These are phyloP conservation scores for Crax fasciolata DNA, from an alignment of 2,797 vertebrate species.

Conservation along the genomic window DNA sequence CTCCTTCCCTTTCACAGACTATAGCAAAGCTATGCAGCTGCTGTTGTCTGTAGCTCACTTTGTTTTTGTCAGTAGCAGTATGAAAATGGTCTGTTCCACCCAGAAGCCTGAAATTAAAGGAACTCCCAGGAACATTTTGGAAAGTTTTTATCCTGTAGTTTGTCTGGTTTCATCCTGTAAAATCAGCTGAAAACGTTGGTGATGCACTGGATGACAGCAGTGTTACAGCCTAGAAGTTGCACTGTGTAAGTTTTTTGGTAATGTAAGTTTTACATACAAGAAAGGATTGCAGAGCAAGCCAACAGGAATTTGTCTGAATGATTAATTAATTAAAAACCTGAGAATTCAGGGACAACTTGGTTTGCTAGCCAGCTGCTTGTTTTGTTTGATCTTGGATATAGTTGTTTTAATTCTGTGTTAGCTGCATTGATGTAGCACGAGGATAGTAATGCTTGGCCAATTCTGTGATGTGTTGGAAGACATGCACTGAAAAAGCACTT, in stretches of 20 bases:
- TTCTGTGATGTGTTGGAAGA: neutral
- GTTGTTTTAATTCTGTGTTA: neutral
- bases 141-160: neutral
- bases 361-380: neutral
- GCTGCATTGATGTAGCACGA: neutral
- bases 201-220: neutral
- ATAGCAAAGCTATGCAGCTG: neutral
- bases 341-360: accelerated
- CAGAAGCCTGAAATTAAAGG: neutral
- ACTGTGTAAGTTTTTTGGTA: no score
- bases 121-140: neutral
- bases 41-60: neutral
- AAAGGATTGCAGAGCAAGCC: neutral
- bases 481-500: neutral
- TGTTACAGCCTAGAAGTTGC: neutral
- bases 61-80: neutral
- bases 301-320: neutral
- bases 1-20: neutral
- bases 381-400: neutral
- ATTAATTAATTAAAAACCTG: neutral
- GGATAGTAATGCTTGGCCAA: neutral
- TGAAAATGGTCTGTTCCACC: neutral
- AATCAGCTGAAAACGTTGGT: neutral
- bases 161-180: neutral
- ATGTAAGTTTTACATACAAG: neutral